phyloP scores from a whole-genome alignment of 1,140 invertebrate genomes.

The Zeugodacus cucurbitae region DNA sequence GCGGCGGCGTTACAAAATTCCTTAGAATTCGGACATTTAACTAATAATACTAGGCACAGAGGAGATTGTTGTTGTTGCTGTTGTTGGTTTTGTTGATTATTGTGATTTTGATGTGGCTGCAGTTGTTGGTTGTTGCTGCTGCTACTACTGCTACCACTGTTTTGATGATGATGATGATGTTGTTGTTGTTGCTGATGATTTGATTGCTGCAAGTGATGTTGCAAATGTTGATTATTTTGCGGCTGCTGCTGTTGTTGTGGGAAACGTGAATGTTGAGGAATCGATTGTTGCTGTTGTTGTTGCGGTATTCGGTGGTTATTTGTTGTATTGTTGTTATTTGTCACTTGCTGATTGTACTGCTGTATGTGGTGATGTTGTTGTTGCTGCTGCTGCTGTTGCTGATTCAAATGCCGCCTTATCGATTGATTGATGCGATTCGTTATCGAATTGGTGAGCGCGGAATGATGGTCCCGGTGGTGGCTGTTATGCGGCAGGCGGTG shows the following conservation, averaged over 20 bases:
- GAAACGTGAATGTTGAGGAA: constrained; percentile 57
- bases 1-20: constrained; percentile 63
- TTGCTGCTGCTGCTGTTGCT: constrained; percentile 61
- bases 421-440: constrained; percentile 64
- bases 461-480: constrained; percentile 49
- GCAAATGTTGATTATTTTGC: constrained; percentile 50
- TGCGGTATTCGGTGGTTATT: constrained; percentile 48
- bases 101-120: constrained; percentile 47
- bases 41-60: constrained; percentile 67
- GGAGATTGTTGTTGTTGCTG: constrained; percentile 52
- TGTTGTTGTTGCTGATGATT: constrained; percentile 39
- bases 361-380: constrained; percentile 41
- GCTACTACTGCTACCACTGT: constrained; percentile 50
- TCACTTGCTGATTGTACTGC: constrained; percentile 40
- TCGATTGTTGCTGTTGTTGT: constrained; percentile 50
- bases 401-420: constrained; percentile 62
- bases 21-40: constrained; percentile 66
- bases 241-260: constrained; percentile 48
- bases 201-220: constrained; percentile 47
- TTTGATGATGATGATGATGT: constrained; percentile 47
- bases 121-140: constrained; percentile 48
- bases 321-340: constrained; percentile 20
- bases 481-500: constrained; percentile 31
- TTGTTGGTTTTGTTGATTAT: constrained; percentile 48
- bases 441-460: constrained; percentile 63